Conservation (phyloP, 2,888 invertebrate genomes). For the Drosophila nr. perissopoda region DNA sequence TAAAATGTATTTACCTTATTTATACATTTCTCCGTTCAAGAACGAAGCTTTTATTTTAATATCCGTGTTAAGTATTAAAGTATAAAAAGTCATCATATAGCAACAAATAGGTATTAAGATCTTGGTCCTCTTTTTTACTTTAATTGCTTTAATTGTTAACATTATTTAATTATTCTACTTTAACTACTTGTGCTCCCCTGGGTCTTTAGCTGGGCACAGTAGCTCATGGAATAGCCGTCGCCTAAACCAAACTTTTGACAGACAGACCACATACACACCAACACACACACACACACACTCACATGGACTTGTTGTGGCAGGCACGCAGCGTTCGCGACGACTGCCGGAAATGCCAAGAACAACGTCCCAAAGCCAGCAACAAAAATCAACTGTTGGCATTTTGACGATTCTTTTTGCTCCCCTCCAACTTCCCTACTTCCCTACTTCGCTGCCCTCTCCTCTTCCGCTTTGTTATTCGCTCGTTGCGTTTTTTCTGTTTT, state of each 20-base stretch:
- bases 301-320: slow-evolving; percentile 53
- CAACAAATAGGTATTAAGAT: neutral
- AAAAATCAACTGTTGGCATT: slow-evolving; percentile 81
- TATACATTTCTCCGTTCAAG: neutral
- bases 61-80: neutral
- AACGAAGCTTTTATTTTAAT: rapidly evolving
- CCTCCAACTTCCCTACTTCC: neutral
- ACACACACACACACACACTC: slow-evolving; percentile 10
- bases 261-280: slow-evolving; percentile 12
- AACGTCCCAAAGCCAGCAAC: slow-evolving; percentile 62
- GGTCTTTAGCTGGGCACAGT: slow-evolving; percentile 13
- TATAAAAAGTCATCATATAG: neutral
- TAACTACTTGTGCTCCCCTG: slow-evolving; percentile 1
- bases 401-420: slow-evolving; percentile 60
- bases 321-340: slow-evolving; percentile 66
- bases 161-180: slow-evolving; percentile 4
- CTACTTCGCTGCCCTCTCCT: neutral
- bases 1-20: neutral
- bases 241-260: slow-evolving; percentile 52
- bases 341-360: slow-evolving; percentile 78
- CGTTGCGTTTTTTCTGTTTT: slow-evolving; percentile 16
- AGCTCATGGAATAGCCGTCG: slow-evolving; percentile 6
- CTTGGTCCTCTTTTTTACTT: neutral
- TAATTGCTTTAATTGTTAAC: neutral
- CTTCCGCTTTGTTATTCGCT: slow-evolving; percentile 3